Conservation (phyloP, 2,113 vertebrate genomes). For the Anser brachyrhynchus region DNA sequence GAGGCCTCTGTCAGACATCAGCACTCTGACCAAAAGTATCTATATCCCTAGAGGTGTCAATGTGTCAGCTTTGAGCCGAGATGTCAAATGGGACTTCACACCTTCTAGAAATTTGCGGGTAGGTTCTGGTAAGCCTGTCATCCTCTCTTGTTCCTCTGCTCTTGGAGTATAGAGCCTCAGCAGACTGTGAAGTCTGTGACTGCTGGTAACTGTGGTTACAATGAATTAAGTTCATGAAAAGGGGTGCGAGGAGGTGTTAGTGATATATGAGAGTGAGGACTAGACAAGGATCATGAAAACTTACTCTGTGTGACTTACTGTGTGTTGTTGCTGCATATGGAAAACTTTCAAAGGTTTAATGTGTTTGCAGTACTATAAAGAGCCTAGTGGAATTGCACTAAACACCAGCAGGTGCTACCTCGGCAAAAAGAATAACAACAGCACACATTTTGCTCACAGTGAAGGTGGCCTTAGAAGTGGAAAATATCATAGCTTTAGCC, state of each 20-base stretch:
- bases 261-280: not conserved
- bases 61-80: constrained; percentile 91
- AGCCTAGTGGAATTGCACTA: not conserved
- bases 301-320: not conserved
- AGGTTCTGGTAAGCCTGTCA: constrained; percentile 31
- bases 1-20: constrained; percentile 94
- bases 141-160: not conserved
- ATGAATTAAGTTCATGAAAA: not conserved
- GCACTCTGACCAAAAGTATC: constrained; percentile 91
- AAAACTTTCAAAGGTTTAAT: not conserved
- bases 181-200: not conserved
- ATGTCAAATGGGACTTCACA: constrained; percentile 94
- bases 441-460: not conserved
- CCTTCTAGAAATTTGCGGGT: constrained; percentile 91
- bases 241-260: not conserved
- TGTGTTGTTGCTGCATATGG: not conserved
- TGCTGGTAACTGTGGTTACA: not conserved
- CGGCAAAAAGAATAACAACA: not conserved
- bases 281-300: not conserved
- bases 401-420: not conserved
- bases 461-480: not conserved
- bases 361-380: not conserved
- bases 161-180: not conserved
- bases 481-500: not conserved
- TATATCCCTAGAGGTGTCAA: constrained; percentile 98